Evolutionary conservation across 2,113 vertebrate species (phyloP).

Genomic region (Macrotis lagotis): DNA sequence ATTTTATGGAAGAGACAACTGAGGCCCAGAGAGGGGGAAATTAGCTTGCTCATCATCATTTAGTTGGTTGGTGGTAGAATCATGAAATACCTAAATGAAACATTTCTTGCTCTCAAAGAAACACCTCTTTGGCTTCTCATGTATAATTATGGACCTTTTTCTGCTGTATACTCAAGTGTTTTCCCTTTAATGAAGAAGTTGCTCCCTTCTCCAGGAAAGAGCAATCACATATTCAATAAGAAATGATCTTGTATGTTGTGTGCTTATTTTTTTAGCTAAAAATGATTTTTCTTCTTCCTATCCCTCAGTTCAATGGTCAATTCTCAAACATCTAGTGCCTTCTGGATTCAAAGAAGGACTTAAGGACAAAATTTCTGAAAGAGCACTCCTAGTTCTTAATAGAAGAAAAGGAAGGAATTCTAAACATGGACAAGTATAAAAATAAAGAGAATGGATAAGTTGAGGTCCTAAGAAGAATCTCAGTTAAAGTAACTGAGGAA

Average conservation of each 20-base stretch:
- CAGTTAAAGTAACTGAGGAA: conserved; percentile 82
- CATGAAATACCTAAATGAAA: not conserved
- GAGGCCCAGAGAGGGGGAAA: not conserved
- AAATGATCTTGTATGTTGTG: conserved; percentile 80
- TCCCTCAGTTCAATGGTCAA: conserved; percentile 83
- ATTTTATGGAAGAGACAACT: not conserved
- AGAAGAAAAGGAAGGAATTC: conserved; percentile 78
- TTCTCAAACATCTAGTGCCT: conserved; percentile 81
- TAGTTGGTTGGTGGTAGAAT: not conserved
- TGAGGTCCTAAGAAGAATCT: conserved; percentile 79
- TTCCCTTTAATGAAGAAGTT: not conserved
- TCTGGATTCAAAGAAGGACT: conserved; percentile 81
- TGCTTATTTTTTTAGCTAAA: conserved; percentile 75
- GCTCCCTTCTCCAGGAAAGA: conserved; percentile 68
- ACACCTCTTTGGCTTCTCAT: not conserved
- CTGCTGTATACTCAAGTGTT: not conserved
- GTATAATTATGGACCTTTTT: not conserved
- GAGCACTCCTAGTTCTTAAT: conserved; percentile 82
- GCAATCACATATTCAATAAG: conserved; percentile 80
- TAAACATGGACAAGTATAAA: conserved; percentile 67
- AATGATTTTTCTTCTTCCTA: conserved; percentile 70
- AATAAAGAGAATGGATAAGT: conserved; percentile 77
- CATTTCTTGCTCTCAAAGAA: not conserved
- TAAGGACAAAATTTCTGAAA: conserved; percentile 84
- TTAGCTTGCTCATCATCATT: not conserved